Conservation (phyloP, 2,797 vertebrate genomes). For the Momotus momota region DNA sequence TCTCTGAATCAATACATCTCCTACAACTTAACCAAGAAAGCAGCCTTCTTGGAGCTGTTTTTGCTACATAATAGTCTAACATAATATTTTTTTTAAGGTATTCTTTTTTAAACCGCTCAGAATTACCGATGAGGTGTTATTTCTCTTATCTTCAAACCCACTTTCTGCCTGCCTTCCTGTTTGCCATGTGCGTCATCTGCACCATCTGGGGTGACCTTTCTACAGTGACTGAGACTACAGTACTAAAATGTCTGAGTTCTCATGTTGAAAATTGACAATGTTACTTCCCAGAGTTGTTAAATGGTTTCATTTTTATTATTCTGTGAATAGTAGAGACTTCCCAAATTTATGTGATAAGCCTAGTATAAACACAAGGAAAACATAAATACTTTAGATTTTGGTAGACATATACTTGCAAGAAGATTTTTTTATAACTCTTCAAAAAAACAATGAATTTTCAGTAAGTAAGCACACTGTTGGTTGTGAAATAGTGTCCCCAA, state of each 20-base stretch:
- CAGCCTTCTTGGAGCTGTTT: not conserved
- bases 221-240: not conserved
- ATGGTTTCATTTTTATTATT: not conserved
- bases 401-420: not conserved
- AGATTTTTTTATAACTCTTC: not conserved
- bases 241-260: not conserved
- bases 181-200: not conserved
- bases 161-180: not conserved
- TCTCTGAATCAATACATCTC: not conserved
- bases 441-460: not conserved
- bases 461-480: not conserved
- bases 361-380: not conserved
- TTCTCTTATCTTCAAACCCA: not conserved
- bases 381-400: not conserved
- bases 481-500: not conserved
- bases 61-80: not conserved
- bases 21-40: not conserved
- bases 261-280: not conserved
- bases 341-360: not conserved
- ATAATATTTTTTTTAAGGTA: not conserved
- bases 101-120: not conserved
- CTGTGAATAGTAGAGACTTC: not conserved
- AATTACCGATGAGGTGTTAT: not conserved
- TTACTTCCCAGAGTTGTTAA: not conserved
- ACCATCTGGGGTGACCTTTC: slow-evolving; percentile 27